These are phyloP conservation scores for Orchestes rusci DNA, from an alignment of 2,888 invertebrate species.

Conservation along the genomic window DNA sequence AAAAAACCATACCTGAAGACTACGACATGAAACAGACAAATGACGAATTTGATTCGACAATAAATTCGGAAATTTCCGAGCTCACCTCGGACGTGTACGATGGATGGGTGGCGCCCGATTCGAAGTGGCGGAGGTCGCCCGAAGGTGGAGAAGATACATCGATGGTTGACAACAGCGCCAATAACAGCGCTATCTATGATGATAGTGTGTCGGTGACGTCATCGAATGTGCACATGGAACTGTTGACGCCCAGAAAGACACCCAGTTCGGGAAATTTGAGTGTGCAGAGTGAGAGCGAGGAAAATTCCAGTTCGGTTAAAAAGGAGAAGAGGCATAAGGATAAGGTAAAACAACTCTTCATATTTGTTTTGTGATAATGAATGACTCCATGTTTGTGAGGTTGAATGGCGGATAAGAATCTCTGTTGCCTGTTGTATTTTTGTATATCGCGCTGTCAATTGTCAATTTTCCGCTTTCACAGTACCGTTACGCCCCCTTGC, in stretches of 20 bases:
- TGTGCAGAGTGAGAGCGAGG: slow-evolving; percentile 46
- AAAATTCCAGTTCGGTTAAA: slow-evolving; percentile 36
- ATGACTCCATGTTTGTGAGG: too few species aligned
- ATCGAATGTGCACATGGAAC: slow-evolving; percentile 50
- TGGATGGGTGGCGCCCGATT: slow-evolving; percentile 59
- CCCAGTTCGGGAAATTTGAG: slow-evolving; percentile 49
- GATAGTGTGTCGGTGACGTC: slow-evolving; percentile 50
- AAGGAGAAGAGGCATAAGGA: slow-evolving; percentile 28
- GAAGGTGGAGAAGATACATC: slow-evolving; percentile 57
- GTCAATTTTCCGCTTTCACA: too few species aligned
- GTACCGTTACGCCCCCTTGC: too few species aligned
- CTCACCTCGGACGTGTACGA: slow-evolving; percentile 48
- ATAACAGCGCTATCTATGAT: slow-evolving; percentile 46
- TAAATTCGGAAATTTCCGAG: slow-evolving; percentile 45
- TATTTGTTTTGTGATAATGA: too few species aligned
- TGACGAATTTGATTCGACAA: slow-evolving; percentile 44
- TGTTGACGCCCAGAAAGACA: slow-evolving; percentile 50
- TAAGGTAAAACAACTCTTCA: too few species aligned
- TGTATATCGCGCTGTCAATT: too few species aligned
- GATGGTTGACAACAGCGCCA: slow-evolving; percentile 46
- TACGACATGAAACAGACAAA: slow-evolving; percentile 45
- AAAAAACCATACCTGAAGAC: slow-evolving; percentile 34
- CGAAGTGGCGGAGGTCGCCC: slow-evolving; percentile 65
- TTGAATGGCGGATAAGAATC: too few species aligned
- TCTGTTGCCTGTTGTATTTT: too few species aligned